Base-by-base conservation (phyloP, 2,113 vertebrate species). In the Strix aluco region DNA sequence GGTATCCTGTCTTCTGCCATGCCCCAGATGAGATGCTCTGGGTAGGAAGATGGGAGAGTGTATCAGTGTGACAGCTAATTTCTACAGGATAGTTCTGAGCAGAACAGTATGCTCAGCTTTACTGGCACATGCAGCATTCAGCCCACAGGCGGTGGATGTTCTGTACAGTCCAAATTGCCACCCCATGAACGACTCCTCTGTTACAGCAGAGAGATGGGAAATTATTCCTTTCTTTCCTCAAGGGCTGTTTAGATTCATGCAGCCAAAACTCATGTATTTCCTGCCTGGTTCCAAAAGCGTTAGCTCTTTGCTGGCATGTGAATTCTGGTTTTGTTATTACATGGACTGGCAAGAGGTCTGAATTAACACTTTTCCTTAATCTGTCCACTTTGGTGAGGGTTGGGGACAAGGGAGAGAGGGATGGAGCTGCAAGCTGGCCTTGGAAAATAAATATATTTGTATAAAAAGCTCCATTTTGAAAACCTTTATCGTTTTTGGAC, bases 91-190 rank as follows among this genome's bases (percentile, higher is more conserved):
- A 61, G 32, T 54, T 73, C 54, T 26, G 54, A 49, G 25, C 27
- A 42, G 57, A 54, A 21, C 81, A 81, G 30, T 26, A 13, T 59
- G 32, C 61, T 74, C 8, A 47, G 36, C 46, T 72, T 87, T 72
- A 75, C 6, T 5, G 7, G 16, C 12, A 27, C 0, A 4, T 0
- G 0, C 1, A 10, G 69, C 0, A 0, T 63, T 92, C 55, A 89
- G 21, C 46, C 62, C 7, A 2, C 40, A 71, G 71, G 62, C 1
- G 1, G 2, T 36, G 40, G 42, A 63, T 78, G 34, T 34, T 83
- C 40, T 0, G 0, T n/a, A 23, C 26, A 13, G 27, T 70, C 77
- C n/a, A 13, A 71, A 40, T 15, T 74, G 38, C 30, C 32, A 15
- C 22, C 22, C 26, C 21, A 10, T 36, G 57, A 86, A 51, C 1